These are phyloP conservation scores for Lycia hirtaria DNA, from an alignment of 2,888 invertebrate genomes.

Conservation along the genomic window DNA sequence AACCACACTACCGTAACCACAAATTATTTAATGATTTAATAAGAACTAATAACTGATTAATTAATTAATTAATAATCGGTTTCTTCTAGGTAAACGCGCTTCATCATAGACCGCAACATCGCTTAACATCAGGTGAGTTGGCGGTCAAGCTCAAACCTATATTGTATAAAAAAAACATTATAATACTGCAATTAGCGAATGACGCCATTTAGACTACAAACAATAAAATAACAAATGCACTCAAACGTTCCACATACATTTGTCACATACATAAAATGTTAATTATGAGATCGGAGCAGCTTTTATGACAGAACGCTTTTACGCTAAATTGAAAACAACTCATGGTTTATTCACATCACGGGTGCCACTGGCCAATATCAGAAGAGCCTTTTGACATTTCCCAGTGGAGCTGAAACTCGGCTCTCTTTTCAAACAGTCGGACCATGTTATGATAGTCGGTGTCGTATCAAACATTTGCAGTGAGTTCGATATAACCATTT, in stretches of 20 bases:
- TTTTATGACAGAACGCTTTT: slow-evolving; percentile 82
- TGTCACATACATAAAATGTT: slow-evolving; percentile 70
- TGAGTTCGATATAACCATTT: slow-evolving; percentile 54
- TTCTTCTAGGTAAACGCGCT: no score
- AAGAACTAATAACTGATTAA: no score
- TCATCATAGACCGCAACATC: no score
- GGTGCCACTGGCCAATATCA: slow-evolving; percentile 61
- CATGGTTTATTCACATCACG: slow-evolving; percentile 82
- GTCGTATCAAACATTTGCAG: slow-evolving; percentile 51
- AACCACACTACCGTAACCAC: no score
- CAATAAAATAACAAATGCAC: slow-evolving; percentile 51
- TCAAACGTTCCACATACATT: slow-evolving; percentile 47
- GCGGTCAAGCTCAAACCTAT: not conserved
- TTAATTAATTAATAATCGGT: no score
- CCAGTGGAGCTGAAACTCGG: slow-evolving; percentile 33
- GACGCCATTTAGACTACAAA: slow-evolving; percentile 28
- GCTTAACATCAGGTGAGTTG: no score
- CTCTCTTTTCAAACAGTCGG: slow-evolving; percentile 45
- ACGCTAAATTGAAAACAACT: slow-evolving; percentile 84
- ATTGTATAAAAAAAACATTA: not conserved
- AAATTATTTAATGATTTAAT: no score
- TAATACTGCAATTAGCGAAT: not conserved
- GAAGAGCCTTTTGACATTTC: slow-evolving; percentile 60
- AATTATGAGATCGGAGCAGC: slow-evolving; percentile 70
- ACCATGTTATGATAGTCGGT: slow-evolving; percentile 52